Evolutionary conservation across 1,140 invertebrate species (phyloP).

Genomic region (Nasonia longicornis): DNA sequence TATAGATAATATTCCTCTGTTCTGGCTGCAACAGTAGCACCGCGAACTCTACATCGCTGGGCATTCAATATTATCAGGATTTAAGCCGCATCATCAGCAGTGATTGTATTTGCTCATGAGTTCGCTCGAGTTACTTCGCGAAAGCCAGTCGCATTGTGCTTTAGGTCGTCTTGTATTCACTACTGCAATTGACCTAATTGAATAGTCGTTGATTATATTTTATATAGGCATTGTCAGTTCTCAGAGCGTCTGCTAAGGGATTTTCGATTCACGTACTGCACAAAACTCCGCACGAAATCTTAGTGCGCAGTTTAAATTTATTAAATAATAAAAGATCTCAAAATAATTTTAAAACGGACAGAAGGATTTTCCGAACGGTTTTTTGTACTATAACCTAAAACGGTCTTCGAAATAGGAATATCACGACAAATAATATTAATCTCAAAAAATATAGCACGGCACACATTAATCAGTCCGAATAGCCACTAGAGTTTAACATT

Average conservation of each 20-base stretch:
- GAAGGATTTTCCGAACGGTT: too few relatives aligned
- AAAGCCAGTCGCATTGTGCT: background rate
- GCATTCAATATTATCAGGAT: slow-evolving; percentile 30
- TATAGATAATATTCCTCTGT: slow-evolving; percentile 4
- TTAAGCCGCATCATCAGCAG: slow-evolving; percentile 23
- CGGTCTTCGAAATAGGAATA: too few relatives aligned
- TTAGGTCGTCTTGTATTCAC: background rate
- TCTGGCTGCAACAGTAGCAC: background rate
- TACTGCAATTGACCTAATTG: background rate
- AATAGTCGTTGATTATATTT: background rate
- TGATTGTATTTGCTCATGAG: slow-evolving; percentile 20
- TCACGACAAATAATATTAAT: too few relatives aligned
- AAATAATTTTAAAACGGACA: too few relatives aligned
- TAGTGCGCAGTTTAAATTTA: too few relatives aligned
- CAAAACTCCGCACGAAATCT: too few relatives aligned
- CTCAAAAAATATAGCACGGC: too few relatives aligned
- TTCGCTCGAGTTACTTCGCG: background rate
- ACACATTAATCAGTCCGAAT: too few relatives aligned
- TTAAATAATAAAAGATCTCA: too few relatives aligned
- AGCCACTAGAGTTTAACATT: too few relatives aligned
- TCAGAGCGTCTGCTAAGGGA: background rate
- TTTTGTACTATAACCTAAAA: too few relatives aligned
- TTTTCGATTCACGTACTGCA: background rate
- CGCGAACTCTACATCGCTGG: background rate
- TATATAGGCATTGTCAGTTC: too few relatives aligned